Percentiles rank a stretch among this genome's conserved stretches.
These are phyloP conservation scores for Lepeophtheirus salmonis DNA, from an alignment of 1,140 invertebrate genomes.

Conservation along the genomic window DNA sequence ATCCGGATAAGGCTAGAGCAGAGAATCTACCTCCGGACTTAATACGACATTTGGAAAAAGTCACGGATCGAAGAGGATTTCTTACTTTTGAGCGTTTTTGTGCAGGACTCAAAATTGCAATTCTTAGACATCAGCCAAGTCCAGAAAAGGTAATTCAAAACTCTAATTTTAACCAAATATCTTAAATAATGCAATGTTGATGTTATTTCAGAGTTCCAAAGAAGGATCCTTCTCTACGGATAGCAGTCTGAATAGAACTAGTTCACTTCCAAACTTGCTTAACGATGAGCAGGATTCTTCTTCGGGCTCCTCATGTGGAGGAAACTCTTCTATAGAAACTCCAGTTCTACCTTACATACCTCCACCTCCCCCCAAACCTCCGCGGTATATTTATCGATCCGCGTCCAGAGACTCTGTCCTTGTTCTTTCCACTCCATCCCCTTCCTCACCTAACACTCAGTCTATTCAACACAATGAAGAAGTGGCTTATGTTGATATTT, in stretches of 20 bases:
- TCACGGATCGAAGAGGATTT: background rate
- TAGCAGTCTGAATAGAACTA: background rate
- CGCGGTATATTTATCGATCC: background rate
- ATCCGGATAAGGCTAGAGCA: background rate
- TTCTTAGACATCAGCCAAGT: background rate
- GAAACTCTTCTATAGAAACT: background rate
- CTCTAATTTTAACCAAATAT: no score
- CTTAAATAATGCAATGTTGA: no score
- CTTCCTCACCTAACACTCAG: background rate
- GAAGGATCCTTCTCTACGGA: background rate
- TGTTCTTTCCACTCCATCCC: background rate
- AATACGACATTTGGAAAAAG: background rate
- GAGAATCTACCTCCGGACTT: background rate
- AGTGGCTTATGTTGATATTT: background rate
- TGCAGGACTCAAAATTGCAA: background rate
- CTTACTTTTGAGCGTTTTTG: background rate
- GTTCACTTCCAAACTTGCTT: background rate
- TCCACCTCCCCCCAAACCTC: background rate
- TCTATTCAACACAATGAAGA: no score
- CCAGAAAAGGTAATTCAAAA: no score
- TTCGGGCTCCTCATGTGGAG: no score
- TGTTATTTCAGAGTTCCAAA: background rate
- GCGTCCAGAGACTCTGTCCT: background rate
- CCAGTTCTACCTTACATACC: background rate
- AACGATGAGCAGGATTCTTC: background rate